These are phyloP conservation scores for Neoitamus cyanurus DNA, from an alignment of 2,888 invertebrate species.

Conservation along the genomic window DNA sequence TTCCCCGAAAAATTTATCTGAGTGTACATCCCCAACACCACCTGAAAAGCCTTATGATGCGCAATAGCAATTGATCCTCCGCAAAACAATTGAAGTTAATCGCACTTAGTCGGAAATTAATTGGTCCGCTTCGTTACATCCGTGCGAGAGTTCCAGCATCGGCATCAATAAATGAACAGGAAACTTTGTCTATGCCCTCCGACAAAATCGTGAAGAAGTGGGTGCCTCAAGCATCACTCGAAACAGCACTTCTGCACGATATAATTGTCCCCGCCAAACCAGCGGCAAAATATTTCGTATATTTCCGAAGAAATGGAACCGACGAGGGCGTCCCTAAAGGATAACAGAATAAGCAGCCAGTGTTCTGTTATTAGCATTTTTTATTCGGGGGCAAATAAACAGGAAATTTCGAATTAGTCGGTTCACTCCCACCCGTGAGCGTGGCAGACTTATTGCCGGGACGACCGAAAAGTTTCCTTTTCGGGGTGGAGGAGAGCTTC, in stretches of 20 bases:
- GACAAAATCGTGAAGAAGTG: not conserved
- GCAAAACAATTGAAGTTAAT: not conserved
- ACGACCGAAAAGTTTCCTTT: not conserved
- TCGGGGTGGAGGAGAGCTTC: not conserved
- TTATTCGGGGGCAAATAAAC: not conserved
- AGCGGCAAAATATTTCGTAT: not conserved
- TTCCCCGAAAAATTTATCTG: too few relatives aligned
- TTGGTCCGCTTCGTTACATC: not conserved
- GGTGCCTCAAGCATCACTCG: not conserved
- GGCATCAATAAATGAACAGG: not conserved
- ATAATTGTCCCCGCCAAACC: not conserved
- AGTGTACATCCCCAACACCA: not conserved
- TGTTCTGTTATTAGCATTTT: not conserved
- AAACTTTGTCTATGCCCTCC: not conserved
- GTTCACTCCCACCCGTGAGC: not conserved
- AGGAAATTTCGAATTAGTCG: not conserved
- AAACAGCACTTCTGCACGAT: not conserved
- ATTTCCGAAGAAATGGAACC: not conserved
- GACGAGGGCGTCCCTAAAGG: not conserved
- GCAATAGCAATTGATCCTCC: not conserved
- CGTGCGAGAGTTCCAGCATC: not conserved
- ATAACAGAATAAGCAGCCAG: not conserved
- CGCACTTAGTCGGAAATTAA: not conserved
- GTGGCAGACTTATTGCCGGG: not conserved
- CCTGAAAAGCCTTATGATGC: not conserved